Conservation (phyloP, 2,113 vertebrate species). For the Colaptes auratus region DNA sequence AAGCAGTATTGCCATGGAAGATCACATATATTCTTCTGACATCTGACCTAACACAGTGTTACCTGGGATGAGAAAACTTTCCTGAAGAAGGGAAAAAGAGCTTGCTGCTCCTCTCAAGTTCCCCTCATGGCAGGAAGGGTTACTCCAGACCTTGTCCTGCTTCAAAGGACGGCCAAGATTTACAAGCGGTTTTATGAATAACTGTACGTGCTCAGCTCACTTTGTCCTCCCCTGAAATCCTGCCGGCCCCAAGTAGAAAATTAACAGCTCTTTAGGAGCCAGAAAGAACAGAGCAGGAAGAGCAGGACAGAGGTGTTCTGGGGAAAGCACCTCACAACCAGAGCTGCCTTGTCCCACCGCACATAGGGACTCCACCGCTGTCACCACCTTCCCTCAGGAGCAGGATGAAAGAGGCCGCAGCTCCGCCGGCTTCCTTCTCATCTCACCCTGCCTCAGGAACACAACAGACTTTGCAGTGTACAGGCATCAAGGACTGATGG, state of each 20-base stretch:
- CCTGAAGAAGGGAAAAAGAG: background rate
- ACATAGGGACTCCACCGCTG: rapidly evolving
- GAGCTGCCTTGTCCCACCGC: background rate
- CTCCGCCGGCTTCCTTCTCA: background rate
- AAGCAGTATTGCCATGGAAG: background rate
- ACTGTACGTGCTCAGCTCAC: rapidly evolving
- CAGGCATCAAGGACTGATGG: rapidly evolving
- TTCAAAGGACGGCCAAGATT: background rate
- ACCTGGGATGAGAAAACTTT: rapidly evolving
- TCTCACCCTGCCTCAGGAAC: background rate
- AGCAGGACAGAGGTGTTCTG: rapidly evolving
- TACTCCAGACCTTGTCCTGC: background rate
- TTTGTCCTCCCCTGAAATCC: background rate
- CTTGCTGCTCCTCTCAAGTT: rapidly evolving
- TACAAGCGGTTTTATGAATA: background rate
- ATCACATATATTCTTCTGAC: background rate
- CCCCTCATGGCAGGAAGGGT: background rate
- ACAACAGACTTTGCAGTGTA: rapidly evolving
- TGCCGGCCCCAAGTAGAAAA: background rate
- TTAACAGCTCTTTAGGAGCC: background rate
- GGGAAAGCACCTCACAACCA: background rate
- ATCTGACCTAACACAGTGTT: background rate
- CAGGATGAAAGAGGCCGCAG: background rate
- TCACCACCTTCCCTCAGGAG: background rate
- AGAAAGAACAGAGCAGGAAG: background rate